These are phyloP conservation scores for Tor tambroides DNA, from an alignment of 2,113 vertebrate species.

Conservation along the genomic window DNA sequence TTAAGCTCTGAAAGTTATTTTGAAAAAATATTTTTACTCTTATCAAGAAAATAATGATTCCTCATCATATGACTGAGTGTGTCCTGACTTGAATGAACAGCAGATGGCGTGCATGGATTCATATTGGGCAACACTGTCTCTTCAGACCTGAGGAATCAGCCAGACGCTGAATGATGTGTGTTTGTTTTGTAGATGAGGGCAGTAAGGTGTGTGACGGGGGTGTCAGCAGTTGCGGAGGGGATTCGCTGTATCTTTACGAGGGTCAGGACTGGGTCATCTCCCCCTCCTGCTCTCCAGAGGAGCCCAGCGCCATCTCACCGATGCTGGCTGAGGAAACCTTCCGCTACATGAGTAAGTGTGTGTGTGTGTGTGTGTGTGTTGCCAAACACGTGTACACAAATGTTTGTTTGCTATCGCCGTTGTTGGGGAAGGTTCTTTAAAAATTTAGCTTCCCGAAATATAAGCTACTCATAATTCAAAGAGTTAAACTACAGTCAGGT, in stretches of 20 bases:
- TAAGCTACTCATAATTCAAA: background rate
- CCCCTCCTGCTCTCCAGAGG: conserved; percentile 70
- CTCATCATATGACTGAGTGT: background rate
- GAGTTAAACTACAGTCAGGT: background rate
- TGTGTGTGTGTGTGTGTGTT: conserved; percentile 1
- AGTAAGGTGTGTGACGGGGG: conserved; percentile 62
- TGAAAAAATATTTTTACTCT: background rate
- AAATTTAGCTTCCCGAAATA: background rate
- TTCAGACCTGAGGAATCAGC: background rate
- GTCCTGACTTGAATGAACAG: background rate
- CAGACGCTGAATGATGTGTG: background rate
- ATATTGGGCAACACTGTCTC: background rate
- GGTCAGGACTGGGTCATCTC: conserved; percentile 86
- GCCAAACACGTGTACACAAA: background rate
- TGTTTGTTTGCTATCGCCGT: conserved; percentile 11
- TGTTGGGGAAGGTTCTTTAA: background rate
- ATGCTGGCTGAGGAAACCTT: conserved; percentile 85
- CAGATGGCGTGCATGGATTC: background rate
- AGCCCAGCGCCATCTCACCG: conserved; percentile 76
- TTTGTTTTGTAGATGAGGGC: conserved; percentile 45
- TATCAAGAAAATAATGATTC: background rate
- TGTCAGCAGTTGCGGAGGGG: conserved; percentile 67
- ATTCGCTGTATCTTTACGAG: conserved; percentile 88
- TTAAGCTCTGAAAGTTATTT: background rate
- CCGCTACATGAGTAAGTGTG: conserved; percentile 90